Evolutionary conservation across 2,888 invertebrate species (phyloP), one percentile per base, ranked within the genome.

Genomic region (Acrocera orbiculus): DNA sequence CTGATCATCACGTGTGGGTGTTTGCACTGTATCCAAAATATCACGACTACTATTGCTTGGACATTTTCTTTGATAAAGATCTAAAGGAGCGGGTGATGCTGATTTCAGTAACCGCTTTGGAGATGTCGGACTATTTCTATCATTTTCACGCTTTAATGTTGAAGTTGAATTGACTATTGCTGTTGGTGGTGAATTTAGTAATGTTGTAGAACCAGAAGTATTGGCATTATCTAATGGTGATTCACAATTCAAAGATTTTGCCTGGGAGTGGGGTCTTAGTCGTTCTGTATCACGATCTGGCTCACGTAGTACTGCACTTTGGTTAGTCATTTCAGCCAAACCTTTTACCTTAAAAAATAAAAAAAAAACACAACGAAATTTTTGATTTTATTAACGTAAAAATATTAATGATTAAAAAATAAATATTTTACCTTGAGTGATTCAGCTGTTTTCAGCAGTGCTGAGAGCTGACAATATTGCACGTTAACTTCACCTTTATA

Each of bases 401-500:
- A 25, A 11, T 5, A 11, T 25, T 5, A 4, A 25, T 4, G n/a
- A n/a, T n/a, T n/a, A n/a, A n/a, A n/a, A n/a, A n/a, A n/a, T n/a
- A 28, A 7, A 10, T 10, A 5, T 42, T 46, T 44, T 38, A 71
- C 86, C 69, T 87, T 85, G 45, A 87, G 75, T 62, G 85, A 86
- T 66, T 87, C 86, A 53, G 87, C 87, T 55, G 86, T 87, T 66
- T 83, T 85, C 50, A 87, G 73, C 53, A 87, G 72, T 50, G 85
- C 81, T 59, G 83, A 82, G 58, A 87, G 70, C 67, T 85, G 83
- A 68, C 85, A 85, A 64, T 85, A 85, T 67, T 86, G 83, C 56
- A 89, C 85, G 77, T 86, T 86, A 52, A 89, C 87, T 66, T 89
- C 87, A 56, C 87, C 87, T 65, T 85, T 82, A 73, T 89, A 89